These are phyloP conservation scores for Lypha dubia DNA, from an alignment of 2,888 invertebrate species.

Conservation along the genomic window DNA sequence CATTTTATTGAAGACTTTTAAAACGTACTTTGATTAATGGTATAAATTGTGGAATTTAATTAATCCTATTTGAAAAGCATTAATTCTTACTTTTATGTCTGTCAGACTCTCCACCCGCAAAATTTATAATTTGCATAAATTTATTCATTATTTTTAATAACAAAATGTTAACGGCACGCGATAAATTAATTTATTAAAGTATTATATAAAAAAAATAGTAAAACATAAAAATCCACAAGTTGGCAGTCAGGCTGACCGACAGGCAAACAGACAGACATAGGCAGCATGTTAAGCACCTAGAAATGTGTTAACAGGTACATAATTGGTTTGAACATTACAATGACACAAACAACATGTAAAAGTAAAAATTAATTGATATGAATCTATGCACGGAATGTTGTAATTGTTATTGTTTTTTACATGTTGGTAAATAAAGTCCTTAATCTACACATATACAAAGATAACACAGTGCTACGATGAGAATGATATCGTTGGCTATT, in stretches of 20 bases:
- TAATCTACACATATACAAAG: background rate
- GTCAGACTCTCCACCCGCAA: background rate
- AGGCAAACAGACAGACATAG: too few species aligned
- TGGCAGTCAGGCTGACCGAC: too few species aligned
- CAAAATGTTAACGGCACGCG: conserved; percentile 63
- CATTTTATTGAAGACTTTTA: background rate
- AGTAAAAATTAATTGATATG: conserved; percentile 45
- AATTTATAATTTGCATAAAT: conserved; percentile 49
- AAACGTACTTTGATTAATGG: background rate
- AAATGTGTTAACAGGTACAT: conserved; percentile 62
- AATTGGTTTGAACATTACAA: conserved; percentile 51
- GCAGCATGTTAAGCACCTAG: conserved; percentile 16
- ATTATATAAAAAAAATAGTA: conserved; percentile 31
- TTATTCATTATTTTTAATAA: conserved; percentile 59
- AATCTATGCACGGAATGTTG: conserved; percentile 52
- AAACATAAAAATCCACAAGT: conserved; percentile 31
- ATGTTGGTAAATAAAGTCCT: conserved; percentile 27
- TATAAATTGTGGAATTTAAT: background rate
- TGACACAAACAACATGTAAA: conserved; percentile 25
- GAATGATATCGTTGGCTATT: background rate
- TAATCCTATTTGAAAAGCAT: conserved; percentile 17
- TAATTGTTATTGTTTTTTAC: conserved; percentile 35
- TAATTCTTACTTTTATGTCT: conserved; percentile 18
- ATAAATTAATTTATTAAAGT: conserved; percentile 66
- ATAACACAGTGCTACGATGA: background rate